Base-by-base conservation (phyloP, 2,888 invertebrate species). In the Lissocephala sabroskyi region DNA sequence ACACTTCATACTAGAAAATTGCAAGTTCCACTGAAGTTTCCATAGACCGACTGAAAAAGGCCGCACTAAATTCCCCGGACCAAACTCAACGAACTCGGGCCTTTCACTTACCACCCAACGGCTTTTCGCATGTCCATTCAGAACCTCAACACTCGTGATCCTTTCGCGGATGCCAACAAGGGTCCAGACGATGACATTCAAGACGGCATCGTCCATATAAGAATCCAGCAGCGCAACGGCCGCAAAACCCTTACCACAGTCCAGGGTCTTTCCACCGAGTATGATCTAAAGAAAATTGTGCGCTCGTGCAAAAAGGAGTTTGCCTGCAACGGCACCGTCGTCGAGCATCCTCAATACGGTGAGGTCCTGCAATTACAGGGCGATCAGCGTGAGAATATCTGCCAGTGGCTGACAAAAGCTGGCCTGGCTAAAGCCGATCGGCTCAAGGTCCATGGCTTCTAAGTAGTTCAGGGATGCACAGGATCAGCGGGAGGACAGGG, bases 251-350 rank as follows among this genome's bases (percentile, higher is more conserved):
- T 98, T 88, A 98, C 98, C 81, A 98, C 98, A 84, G 97, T 98
- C 79, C 98, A 98, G 88, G 97, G 97, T 81, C 90, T 95, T 79
- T 95, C 95, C 81, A 90, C 94, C 82, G 95, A 95, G 88, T 99
- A 98, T 93, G 99, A 99, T 91, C 90, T 98, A 89, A 99, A 98
- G 89, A 98, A 98, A 90, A 98, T 99, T 86, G 98, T 98, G 82
- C 94, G 97, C 88, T 96, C 96, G 89, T 97, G 98, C 91, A 98
- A 96, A 91, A 96, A 96, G 90, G 97, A 98, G 89, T 99, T 99
- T 88, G 98, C 98, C 84, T 99, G 99, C 91, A 99, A 99, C 92
- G 99, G 98, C 86, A 99, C 98, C 83, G 98, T 99, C 85, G 98
- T 99, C 82, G 98, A 99, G 87, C 98, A 99, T 87, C 96, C 98